These are phyloP conservation scores for Cynodonichthys magdalenae DNA, from an alignment of 2,797 vertebrate species.

Conservation along the genomic window DNA sequence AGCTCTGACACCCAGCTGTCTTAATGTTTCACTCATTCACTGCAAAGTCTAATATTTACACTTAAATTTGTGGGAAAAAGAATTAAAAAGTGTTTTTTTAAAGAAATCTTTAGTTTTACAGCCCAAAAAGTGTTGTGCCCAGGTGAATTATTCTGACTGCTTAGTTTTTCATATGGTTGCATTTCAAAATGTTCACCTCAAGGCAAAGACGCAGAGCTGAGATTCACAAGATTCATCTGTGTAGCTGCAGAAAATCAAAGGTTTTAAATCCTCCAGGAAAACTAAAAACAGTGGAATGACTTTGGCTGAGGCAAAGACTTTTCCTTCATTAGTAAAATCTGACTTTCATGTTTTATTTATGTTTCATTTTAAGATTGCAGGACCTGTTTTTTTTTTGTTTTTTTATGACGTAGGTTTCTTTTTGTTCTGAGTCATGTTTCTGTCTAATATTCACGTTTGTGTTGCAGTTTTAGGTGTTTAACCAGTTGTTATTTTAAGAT, in stretches of 20 bases:
- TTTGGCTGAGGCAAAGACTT: not conserved
- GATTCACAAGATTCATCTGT: not conserved
- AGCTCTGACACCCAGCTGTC: not conserved
- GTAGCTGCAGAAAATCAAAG: not conserved
- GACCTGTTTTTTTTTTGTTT: no score
- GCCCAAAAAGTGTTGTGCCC: not conserved
- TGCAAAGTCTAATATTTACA: constrained; percentile 3
- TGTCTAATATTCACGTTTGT: no score
- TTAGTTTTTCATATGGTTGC: not conserved
- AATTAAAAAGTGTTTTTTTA: not conserved
- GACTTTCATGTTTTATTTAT: not conserved
- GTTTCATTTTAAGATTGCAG: not conserved
- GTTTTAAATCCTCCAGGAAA: not conserved
- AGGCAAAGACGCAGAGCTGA: not conserved
- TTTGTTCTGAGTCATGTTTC: no score
- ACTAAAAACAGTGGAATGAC: not conserved
- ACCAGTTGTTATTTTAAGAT: no score
- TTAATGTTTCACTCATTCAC: not conserved
- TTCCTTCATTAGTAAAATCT: not conserved
- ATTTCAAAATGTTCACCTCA: not conserved
- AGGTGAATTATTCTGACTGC: not conserved
- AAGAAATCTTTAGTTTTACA: not conserved
- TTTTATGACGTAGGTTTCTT: no score
- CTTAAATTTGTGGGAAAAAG: not conserved
- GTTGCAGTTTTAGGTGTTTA: no score